These are phyloP conservation scores for Gasteruption jaculator DNA, from an alignment of 2,888 invertebrate genomes.

Conservation along the genomic window DNA sequence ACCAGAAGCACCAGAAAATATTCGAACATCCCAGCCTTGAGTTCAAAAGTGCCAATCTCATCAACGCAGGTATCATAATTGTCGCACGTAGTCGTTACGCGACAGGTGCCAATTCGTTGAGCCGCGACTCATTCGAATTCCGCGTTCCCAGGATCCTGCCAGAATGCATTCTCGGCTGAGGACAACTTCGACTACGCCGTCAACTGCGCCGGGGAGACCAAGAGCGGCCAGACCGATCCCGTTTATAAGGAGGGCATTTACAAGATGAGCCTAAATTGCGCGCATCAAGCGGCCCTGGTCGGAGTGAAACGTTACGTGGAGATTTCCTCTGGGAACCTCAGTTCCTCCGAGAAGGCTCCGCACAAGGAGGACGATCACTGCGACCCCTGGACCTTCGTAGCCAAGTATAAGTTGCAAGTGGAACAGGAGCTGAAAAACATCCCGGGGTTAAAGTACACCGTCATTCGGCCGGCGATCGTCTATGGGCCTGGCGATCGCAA, in stretches of 20 bases:
- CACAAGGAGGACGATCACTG: constrained; percentile 71
- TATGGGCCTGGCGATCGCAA: constrained; percentile 82
- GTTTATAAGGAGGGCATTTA: constrained; percentile 87
- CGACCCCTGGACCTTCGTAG: constrained; percentile 83
- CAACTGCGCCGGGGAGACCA: constrained; percentile 90
- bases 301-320: constrained; percentile 73
- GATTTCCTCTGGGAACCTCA: constrained; percentile 79
- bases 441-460: constrained; percentile 68
- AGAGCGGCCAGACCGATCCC: constrained; percentile 81
- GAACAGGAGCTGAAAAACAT: constrained; percentile 71
- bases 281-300: constrained; percentile 67
- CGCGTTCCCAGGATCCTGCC: constrained; percentile 76
- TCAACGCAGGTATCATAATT: constrained; percentile 68
- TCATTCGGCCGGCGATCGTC: constrained; percentile 79
- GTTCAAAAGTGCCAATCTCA: constrained; percentile 88
- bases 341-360: constrained; percentile 72
- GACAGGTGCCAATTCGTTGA: too few relatives aligned
- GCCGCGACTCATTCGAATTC: constrained; percentile 8
- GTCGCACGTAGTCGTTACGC: too few relatives aligned
- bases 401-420: constrained; percentile 77
- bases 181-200: constrained; percentile 73
- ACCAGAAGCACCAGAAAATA: constrained; percentile 64
- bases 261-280: constrained; percentile 80
- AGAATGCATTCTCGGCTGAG: constrained; percentile 66
- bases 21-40: constrained; percentile 76